phyloP scores from a whole-genome alignment of 2,888 invertebrate genomes.

The Resseliella maxima region DNA sequence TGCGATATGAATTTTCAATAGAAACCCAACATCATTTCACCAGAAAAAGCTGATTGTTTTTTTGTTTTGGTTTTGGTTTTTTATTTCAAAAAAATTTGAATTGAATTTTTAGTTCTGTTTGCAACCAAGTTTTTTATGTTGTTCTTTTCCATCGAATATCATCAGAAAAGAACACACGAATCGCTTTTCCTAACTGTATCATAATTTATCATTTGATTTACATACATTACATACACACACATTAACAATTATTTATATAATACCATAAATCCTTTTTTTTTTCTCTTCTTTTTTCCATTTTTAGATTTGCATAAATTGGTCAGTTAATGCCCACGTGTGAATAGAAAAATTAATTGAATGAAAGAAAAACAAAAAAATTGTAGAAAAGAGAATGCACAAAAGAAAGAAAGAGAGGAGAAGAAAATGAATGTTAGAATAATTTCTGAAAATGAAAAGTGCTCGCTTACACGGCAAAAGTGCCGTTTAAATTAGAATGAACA shows the following conservation, averaged over 20 bases:
- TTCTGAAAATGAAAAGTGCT: too few relatives aligned
- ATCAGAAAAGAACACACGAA: background rate
- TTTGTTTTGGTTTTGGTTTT: too few relatives aligned
- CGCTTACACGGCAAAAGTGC: background rate
- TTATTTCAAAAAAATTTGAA: too few relatives aligned
- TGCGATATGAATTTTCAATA: too few relatives aligned
- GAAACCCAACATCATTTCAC: too few relatives aligned
- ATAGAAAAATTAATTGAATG: conserved; percentile 59
- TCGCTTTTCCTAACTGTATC: background rate
- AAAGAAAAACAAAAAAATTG: background rate
- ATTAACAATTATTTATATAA: conserved; percentile 54
- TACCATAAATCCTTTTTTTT: conserved; percentile 58
- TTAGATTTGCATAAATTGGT: conserved; percentile 64
- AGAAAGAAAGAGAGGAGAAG: background rate
- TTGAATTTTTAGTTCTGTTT: too few relatives aligned
- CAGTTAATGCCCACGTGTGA: conserved; percentile 60
- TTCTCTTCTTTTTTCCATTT: conserved; percentile 61
- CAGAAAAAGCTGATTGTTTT: too few relatives aligned
- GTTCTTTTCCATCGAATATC: too few relatives aligned
- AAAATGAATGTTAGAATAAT: too few relatives aligned
- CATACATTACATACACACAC: background rate
- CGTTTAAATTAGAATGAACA: background rate
- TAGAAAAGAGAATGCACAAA: background rate
- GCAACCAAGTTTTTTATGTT: too few relatives aligned
- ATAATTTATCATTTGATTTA: conserved; percentile 24